A percentile compares a stretch with the other conserved stretches of the same genome.
phyloP scores from a whole-genome alignment of 1,140 invertebrate species.

The Anastrepha obliqua region DNA sequence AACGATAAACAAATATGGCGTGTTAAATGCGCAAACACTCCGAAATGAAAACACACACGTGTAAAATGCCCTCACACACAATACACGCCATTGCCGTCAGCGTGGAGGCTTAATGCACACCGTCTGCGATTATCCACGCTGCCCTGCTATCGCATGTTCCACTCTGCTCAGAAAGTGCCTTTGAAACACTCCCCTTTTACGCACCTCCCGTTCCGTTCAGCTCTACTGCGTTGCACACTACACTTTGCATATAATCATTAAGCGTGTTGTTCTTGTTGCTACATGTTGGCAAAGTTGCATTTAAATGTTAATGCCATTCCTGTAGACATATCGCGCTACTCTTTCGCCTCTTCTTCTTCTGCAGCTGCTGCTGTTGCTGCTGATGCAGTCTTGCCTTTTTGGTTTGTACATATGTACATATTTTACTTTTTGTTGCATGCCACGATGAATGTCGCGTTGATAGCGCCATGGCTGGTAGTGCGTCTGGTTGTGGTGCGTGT shows the following conservation, averaged over 20 bases:
- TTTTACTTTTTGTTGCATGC: slow-evolving; percentile 6
- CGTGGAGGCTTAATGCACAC: background rate
- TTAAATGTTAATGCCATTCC: slow-evolving; percentile 12
- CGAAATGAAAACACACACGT: background rate
- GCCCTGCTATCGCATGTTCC: background rate
- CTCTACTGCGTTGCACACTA: background rate
- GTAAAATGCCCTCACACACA: background rate
- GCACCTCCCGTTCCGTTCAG: background rate
- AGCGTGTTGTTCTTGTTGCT: background rate
- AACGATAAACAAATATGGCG: slow-evolving; percentile 23
- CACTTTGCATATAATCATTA: background rate
- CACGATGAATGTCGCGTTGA: slow-evolving; percentile 35
- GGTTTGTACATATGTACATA: background rate
- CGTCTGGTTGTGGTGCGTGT: slow-evolving; percentile 15
- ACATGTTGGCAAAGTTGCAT: slow-evolving; percentile 25
- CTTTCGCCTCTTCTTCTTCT: background rate
- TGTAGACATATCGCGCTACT: background rate
- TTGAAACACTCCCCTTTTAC: background rate
- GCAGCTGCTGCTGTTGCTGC: background rate
- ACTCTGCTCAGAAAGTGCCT: background rate
- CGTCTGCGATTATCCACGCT: background rate
- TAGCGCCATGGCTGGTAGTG: slow-evolving; percentile 16
- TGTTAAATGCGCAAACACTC: background rate
- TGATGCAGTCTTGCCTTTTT: background rate
- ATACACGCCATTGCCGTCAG: background rate